These are phyloP conservation scores for Chauna torquata DNA, from an alignment of 2,113 vertebrate species.

Conservation along the genomic window DNA sequence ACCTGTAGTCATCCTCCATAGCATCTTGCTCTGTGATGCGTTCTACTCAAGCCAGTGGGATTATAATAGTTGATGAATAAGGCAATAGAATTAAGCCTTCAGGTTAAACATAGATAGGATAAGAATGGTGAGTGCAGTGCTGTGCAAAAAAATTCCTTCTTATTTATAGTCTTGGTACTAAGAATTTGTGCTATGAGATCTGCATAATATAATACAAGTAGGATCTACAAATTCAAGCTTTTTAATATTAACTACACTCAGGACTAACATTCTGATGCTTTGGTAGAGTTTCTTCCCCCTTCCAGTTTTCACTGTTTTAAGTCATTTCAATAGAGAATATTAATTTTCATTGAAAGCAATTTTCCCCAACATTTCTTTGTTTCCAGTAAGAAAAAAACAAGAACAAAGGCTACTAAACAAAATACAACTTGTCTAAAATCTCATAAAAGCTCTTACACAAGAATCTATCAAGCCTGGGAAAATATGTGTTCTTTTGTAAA, in stretches of 20 bases:
- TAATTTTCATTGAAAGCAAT: conserved; percentile 37
- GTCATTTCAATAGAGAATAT: not conserved
- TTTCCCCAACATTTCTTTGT: conserved; percentile 11
- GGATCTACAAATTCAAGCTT: not conserved
- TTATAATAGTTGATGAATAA: not conserved
- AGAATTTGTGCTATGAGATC: not conserved
- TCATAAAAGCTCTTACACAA: conserved; percentile 72
- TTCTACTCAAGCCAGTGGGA: not conserved
- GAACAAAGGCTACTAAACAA: conserved; percentile 74
- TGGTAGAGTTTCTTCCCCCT: not conserved
- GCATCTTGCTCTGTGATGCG: accelerated
- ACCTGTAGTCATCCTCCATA: not conserved
- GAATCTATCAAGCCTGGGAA: conserved; percentile 74
- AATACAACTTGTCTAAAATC: conserved; percentile 63
- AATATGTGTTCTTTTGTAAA: conserved; percentile 70
- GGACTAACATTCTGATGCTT: not conserved
- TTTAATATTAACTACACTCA: not conserved
- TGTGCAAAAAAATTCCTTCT: not conserved
- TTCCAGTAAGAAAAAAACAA: conserved; percentile 57
- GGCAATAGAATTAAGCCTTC: not conserved
- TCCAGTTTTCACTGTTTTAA: not conserved
- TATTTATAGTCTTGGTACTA: not conserved
- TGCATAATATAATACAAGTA: not conserved
- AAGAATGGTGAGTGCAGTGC: not conserved
- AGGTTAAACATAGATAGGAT: not conserved